Conservation (phyloP, 53 echinoderm and acorn worm species). For the Glandiceps talaboti region DNA sequence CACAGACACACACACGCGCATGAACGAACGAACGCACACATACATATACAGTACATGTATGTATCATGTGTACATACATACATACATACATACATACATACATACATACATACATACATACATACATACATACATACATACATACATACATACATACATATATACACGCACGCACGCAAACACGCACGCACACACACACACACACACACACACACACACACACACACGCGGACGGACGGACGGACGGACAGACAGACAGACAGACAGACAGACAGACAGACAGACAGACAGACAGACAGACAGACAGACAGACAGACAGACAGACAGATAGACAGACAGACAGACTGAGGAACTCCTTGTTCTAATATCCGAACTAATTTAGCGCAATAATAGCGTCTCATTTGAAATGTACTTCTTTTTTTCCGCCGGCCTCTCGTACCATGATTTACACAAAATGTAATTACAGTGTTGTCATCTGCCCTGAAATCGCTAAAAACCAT, state of each 20-base stretch:
- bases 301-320: background rate
- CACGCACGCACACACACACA: background rate
- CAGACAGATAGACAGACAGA: background rate
- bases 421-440: too few species aligned
- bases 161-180: background rate
- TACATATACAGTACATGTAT: too few species aligned
- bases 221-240: background rate
- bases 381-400: too few species aligned
- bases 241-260: background rate
- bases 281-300: constrained; percentile 1
- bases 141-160: background rate
- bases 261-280: background rate
- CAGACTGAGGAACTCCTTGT: too few species aligned
- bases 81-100: background rate
- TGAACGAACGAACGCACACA: too few species aligned
- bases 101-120: background rate
- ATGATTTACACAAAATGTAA: too few species aligned
- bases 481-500: too few species aligned
- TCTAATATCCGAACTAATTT: too few species aligned
- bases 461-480: too few species aligned
- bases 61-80: background rate
- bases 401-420: too few species aligned
- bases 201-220: background rate
- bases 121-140: background rate
- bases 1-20: too few species aligned